phyloP scores from a whole-genome alignment of 2,888 invertebrate genomes.

The Phymatocera aterrima region DNA sequence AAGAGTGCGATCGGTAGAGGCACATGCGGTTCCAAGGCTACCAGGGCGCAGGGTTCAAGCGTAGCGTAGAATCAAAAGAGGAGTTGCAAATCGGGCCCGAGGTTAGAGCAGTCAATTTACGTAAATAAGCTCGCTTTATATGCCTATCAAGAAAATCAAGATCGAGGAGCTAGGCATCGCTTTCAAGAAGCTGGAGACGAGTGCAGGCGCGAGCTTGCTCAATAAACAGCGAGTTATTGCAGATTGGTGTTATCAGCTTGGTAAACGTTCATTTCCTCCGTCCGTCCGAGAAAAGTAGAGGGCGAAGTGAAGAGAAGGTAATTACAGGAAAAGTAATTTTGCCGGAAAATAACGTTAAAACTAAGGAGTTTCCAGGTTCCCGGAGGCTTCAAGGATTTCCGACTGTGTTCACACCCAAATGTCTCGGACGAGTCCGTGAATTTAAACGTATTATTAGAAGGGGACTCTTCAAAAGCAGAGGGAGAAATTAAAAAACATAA shows the following conservation, averaged over 20 bases:
- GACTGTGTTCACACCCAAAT: constrained; percentile 29
- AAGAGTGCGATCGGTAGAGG: not conserved
- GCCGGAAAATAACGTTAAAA: constrained; percentile 42
- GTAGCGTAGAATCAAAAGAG: not conserved
- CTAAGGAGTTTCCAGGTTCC: constrained; percentile 40
- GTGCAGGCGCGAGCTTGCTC: constrained; percentile 26
- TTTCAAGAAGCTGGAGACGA: not conserved
- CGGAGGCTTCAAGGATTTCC: constrained; percentile 35
- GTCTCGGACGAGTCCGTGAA: constrained; percentile 30
- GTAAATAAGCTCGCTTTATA: constrained; percentile 28
- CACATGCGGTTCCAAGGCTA: not conserved
- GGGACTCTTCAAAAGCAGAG: not conserved
- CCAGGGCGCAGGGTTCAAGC: not conserved
- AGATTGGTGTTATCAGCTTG: constrained; percentile 44
- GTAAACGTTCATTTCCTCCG: constrained; percentile 42
- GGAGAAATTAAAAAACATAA: not conserved
- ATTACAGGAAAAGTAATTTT: constrained; percentile 45
- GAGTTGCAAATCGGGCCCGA: not conserved
- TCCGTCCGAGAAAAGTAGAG: constrained; percentile 6
- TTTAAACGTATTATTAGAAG: constrained; percentile 24
- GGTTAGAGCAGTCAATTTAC: constrained; percentile 7
- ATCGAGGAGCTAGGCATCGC: constrained; percentile 10
- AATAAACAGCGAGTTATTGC: constrained; percentile 43
- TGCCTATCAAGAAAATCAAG: constrained; percentile 18
- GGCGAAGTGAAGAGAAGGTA: constrained; percentile 39